Conservation (phyloP, 2,797 vertebrate genomes). For the Rhynchotus rufescens region DNA sequence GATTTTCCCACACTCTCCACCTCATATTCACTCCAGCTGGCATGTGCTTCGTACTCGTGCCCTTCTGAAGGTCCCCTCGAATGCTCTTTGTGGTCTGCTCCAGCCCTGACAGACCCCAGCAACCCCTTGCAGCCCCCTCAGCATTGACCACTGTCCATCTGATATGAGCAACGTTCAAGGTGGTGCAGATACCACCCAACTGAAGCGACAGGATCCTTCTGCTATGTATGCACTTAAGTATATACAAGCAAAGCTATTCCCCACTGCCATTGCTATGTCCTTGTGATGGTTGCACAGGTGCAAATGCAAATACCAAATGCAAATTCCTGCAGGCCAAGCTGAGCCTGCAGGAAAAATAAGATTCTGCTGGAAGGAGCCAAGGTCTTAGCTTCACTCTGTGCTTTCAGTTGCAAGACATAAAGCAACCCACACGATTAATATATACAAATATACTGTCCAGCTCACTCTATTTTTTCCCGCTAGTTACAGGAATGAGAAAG, state of each 20-base stretch:
- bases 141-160: not conserved
- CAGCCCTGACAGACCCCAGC: not conserved
- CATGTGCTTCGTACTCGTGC: not conserved
- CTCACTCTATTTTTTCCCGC: not conserved
- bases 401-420: not conserved
- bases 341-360: not conserved
- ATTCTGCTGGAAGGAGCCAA: not conserved
- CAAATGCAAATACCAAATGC: not conserved
- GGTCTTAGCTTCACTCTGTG: not conserved
- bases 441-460: not conserved
- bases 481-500: not conserved
- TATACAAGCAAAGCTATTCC: not conserved
- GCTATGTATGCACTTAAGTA: not conserved
- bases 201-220: fast-evolving
- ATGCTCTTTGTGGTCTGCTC: not conserved
- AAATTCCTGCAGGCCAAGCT: not conserved
- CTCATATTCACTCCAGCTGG: not conserved
- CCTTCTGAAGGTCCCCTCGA: not conserved
- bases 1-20: not conserved
- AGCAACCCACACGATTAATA: not conserved
- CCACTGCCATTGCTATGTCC: no score
- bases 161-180: not conserved
- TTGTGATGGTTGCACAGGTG: not conserved
- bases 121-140: not conserved
- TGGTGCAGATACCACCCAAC: not conserved